A percentile compares a stretch with the other conserved stretches of the same genome.
phyloP scores from a whole-genome alignment of 2,113 vertebrate species.

The Colaptes auratus region DNA sequence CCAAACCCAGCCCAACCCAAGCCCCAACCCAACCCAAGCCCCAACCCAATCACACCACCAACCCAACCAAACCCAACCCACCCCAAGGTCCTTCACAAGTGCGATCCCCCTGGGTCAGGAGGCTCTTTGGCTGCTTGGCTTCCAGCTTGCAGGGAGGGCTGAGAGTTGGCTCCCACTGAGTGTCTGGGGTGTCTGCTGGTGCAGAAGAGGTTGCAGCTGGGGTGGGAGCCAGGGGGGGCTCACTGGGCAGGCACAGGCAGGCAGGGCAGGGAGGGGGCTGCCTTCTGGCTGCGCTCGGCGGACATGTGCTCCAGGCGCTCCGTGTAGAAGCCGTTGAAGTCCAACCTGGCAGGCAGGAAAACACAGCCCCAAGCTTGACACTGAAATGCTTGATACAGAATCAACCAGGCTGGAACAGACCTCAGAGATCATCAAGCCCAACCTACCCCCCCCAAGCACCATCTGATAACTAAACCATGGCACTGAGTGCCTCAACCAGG shows the following conservation, averaged over 20 bases:
- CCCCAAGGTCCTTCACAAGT: background rate
- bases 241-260: slow-evolving; percentile 29
- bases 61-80: too few relatives aligned
- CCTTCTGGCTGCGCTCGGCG: slow-evolving; percentile 88
- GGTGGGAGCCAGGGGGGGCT: background rate
- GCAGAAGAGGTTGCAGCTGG: accelerated
- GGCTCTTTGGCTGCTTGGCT: background rate
- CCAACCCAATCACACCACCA: too few relatives aligned
- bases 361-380: background rate
- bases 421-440: too few relatives aligned
- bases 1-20: too few relatives aligned
- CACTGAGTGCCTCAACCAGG: too few relatives aligned
- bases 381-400: too few relatives aligned
- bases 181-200: accelerated
- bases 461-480: too few relatives aligned
- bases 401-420: too few relatives aligned
- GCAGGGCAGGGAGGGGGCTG: slow-evolving; percentile 24
- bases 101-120: background rate
- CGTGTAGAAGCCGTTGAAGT: slow-evolving; percentile 98
- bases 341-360: slow-evolving; percentile 78
- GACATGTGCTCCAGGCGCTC: slow-evolving; percentile 92
- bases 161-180: accelerated
- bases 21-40: too few relatives aligned
- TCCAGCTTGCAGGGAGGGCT: background rate
- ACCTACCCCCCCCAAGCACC: too few relatives aligned